Evolutionary conservation across 2,113 vertebrate species (phyloP).

Genomic region (Sorex fumeus): DNA sequence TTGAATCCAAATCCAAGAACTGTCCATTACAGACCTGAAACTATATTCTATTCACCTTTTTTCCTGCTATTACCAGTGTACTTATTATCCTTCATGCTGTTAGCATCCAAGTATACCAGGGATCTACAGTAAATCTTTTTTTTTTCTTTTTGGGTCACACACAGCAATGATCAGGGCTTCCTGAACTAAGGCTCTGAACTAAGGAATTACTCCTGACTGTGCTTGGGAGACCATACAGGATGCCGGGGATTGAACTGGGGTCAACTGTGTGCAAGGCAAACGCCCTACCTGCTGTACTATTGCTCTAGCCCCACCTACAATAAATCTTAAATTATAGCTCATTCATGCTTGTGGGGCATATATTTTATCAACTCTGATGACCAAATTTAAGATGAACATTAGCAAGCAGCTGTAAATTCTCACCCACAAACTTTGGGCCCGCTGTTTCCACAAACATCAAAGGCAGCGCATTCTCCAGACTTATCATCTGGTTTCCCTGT

Average conservation of each 20-base stretch:
- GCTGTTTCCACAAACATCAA: not conserved
- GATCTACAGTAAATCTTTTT: not conserved
- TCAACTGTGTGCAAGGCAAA: no score
- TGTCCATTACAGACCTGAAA: not conserved
- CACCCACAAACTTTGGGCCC: not conserved
- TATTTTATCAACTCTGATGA: slow-evolving; percentile 2
- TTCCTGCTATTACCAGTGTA: not conserved
- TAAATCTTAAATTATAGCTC: not conserved
- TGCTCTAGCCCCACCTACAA: no score
- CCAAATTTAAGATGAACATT: not conserved
- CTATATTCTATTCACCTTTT: not conserved
- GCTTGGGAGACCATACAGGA: no score
- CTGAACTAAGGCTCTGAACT: no score
- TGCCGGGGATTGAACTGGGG: no score
- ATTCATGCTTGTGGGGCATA: not conserved
- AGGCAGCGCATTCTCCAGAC: not conserved
- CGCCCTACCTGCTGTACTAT: no score
- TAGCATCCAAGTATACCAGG: not conserved
- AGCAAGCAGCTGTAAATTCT: not conserved
- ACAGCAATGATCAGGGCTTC: no score
- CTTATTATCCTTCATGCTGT: not conserved
- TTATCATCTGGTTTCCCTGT: not conserved
- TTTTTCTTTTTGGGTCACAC: no score
- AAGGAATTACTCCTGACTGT: no score
- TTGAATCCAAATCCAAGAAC: not conserved